Conservation (phyloP, 2,888 invertebrate species). For the Acanthosepion lycidas region DNA sequence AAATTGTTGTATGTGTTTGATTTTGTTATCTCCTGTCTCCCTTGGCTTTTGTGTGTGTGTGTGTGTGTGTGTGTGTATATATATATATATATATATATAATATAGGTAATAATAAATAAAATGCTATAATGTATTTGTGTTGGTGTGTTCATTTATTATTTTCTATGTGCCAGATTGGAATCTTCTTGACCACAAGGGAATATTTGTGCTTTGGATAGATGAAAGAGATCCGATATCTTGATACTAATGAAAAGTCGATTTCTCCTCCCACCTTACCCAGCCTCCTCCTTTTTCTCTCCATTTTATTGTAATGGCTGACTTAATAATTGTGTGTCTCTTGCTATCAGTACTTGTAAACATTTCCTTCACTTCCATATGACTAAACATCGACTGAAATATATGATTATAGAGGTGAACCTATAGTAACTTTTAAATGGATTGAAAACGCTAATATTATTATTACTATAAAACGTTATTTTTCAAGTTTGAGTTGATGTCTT, state of each 20-base stretch:
- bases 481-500: too few species aligned
- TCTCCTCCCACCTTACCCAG: background rate
- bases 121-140: conserved; percentile 4
- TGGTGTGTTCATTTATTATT: background rate
- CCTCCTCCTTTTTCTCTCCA: background rate
- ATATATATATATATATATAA: background rate
- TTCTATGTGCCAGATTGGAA: background rate
- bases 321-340: background rate
- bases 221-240: background rate
- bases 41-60: too few species aligned
- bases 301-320: background rate
- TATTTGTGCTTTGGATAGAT: conserved; percentile 33
- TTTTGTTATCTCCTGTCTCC: too few species aligned
- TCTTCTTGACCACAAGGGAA: background rate
- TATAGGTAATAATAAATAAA: background rate
- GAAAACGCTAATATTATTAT: too few species aligned
- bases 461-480: too few species aligned
- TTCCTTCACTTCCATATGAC: background rate
- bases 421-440: too few species aligned
- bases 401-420: too few species aligned
- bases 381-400: too few species aligned
- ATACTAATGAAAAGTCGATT: background rate
- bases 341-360: background rate
- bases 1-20: too few species aligned
- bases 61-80: too few species aligned